phyloP scores from a whole-genome alignment of 2,113 vertebrate genomes.

The Stomatorhinus ivindoensis region DNA sequence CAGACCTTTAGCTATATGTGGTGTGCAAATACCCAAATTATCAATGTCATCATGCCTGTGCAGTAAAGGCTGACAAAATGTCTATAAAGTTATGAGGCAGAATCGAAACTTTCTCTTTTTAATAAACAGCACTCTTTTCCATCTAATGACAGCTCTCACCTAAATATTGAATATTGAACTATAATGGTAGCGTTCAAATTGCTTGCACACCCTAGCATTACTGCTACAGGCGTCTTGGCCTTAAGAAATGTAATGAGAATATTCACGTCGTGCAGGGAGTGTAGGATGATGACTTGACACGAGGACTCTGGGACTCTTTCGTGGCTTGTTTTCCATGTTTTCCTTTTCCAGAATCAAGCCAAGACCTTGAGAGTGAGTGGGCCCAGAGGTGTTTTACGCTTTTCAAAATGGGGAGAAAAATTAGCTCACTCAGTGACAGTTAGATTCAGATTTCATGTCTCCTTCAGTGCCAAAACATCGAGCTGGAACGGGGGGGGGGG shows the following conservation, averaged over 20 bases:
- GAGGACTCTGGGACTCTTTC: slow-evolving; percentile 28
- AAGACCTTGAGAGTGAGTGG: neutral
- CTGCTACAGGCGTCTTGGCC: slow-evolving; percentile 13
- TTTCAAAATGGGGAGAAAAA: neutral
- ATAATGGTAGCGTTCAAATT: slow-evolving; percentile 15
- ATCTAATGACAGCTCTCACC: slow-evolving; percentile 31
- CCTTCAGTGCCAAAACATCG: neutral
- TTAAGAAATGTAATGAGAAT: slow-evolving; percentile 26
- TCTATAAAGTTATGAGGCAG: slow-evolving; percentile 34
- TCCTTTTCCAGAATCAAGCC: neutral
- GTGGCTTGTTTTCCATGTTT: slow-evolving; percentile 20
- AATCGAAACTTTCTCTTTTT: slow-evolving; percentile 31
- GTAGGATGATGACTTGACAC: slow-evolving; percentile 21
- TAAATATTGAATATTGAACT: slow-evolving; percentile 32
- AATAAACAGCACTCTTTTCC: slow-evolving; percentile 31
- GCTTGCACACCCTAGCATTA: slow-evolving; percentile 19
- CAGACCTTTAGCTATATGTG: slow-evolving; percentile 20
- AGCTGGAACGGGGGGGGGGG: neutral
- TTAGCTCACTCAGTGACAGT: neutral
- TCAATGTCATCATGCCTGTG: slow-evolving; percentile 35
- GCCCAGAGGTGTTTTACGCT: neutral
- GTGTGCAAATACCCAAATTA: slow-evolving; percentile 25
- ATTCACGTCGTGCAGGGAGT: neutral
- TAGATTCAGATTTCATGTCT: neutral
- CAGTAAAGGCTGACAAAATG: slow-evolving; percentile 36